phyloP scores from a whole-genome alignment of 2,797 vertebrate genomes.

The Syngnathus rostellatus region DNA sequence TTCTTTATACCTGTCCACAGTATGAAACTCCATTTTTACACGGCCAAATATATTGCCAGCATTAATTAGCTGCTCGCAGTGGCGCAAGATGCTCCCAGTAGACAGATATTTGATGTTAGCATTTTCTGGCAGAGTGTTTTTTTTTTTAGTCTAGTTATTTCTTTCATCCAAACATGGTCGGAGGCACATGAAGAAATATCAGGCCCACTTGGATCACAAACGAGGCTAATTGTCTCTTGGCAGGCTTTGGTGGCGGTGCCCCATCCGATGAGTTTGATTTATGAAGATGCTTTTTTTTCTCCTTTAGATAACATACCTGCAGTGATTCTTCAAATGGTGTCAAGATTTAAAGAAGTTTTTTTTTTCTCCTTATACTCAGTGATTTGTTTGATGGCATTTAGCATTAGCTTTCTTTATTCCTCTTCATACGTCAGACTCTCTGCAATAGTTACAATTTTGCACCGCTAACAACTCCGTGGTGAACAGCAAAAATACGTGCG shows the following conservation, averaged over 20 bases:
- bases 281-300: constrained; percentile 30
- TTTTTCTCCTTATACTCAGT: not conserved
- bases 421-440: not conserved
- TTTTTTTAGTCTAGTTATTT: not conserved
- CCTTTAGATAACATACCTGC: constrained; percentile 14
- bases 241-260: constrained; percentile 27
- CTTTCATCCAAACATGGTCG: constrained; percentile 22
- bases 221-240: constrained; percentile 42
- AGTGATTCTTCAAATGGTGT: constrained; percentile 27
- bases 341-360: not conserved
- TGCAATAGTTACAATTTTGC: not conserved
- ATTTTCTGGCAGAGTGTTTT: not conserved
- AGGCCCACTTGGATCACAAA: constrained; percentile 27
- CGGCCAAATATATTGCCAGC: not conserved
- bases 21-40: not conserved
- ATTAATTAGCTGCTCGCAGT: not conserved
- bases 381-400: not conserved
- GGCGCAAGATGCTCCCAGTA: not conserved
- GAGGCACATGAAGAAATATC: constrained; percentile 25
- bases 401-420: not conserved
- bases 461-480: not conserved
- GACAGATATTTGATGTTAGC: constrained; percentile 8
- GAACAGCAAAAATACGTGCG: not conserved
- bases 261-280: constrained; percentile 44
- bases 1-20: not conserved